Base-by-base conservation (phyloP, 1,140 invertebrate species). In the Galendromus occidentalis region DNA sequence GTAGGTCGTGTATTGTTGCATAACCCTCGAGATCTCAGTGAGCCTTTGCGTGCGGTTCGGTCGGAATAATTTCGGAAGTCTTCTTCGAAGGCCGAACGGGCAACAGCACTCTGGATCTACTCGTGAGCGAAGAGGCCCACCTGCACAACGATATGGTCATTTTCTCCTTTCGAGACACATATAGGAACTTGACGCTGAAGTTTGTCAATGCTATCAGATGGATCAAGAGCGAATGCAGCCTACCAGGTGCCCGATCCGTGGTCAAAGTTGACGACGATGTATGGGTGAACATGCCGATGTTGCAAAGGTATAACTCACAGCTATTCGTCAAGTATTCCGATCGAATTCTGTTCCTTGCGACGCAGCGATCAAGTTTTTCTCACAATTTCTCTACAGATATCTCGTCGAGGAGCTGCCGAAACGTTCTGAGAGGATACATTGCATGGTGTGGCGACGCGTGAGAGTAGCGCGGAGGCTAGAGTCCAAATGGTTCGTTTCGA, bases 211-310 rank as follows among this genome's bases (percentile, higher is more conserved):
- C 51, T 14, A 44, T 68, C 20, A 22, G 67, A 65, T 68, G 67
- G 67, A 64, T 68, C 30, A 59, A 29, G 17, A 14, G 9, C n/a
- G 67, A 68, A 14, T 68, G 67, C 28, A 7, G 17, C 47, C 45
- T 67, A 41, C 42, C 42, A 41, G 42, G 1, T 2, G 12, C 47
- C 12, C 12, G 18, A 18, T 68, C 22, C 33, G 45, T 68, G 7
- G 25, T 68, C 2, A 68, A 68, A 64, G 66, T 68, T 20, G 67
- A 68, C 47, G 67, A 68, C 47, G 67, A 68, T 29, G 64, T 68
- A 25, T 59, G 71, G 22, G 71, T 72, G 0, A 70, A 71, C 22
- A 66, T 66, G 7, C 51, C 51, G 51, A 59, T 59, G 51, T 22
- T 59, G 9, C 25, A 59, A 33, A 59, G 51, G 51, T 59, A 6